Evolutionary conservation across 2,888 invertebrate genomes (phyloP).

Genomic region (Andrena bicolor): DNA sequence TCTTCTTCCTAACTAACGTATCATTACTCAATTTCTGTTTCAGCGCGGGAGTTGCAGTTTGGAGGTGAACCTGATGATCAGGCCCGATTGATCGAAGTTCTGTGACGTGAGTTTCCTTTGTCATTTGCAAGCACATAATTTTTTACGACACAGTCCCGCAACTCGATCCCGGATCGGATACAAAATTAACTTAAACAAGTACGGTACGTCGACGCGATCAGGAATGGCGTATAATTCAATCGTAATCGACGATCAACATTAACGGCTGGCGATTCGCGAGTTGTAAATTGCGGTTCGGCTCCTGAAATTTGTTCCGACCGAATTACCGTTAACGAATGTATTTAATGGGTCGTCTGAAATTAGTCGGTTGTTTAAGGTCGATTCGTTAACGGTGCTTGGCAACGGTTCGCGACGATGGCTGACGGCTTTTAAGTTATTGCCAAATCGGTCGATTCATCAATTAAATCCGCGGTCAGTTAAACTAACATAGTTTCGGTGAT

Average conservation of each 20-base stretch:
- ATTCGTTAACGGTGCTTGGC: conserved; percentile 39
- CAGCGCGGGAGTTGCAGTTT: conserved; percentile 45
- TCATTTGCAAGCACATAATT: neutral
- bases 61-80: conserved; percentile 29
- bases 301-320: conserved; percentile 40
- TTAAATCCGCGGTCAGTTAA: conserved; percentile 27
- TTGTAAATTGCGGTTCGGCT: conserved; percentile 32
- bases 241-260: neutral
- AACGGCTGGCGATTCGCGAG: neutral
- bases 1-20: too few species aligned
- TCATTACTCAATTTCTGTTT: neutral
- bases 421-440: conserved; percentile 54
- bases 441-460: conserved; percentile 44
- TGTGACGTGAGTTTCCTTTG: conserved; percentile 36
- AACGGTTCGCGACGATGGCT: conserved; percentile 18
- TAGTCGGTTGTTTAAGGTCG: conserved; percentile 56
- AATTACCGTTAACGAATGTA: conserved; percentile 26
- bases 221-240: neutral
- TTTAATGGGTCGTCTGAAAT: conserved; percentile 48
- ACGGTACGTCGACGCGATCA: neutral
- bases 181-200: conserved; percentile 1
- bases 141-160: neutral
- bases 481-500: conserved; percentile 8
- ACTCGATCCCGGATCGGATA: neutral
- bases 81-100: conserved; percentile 40